Base-by-base conservation (phyloP, 2,888 invertebrate species). In the Tortricodes alternella region DNA sequence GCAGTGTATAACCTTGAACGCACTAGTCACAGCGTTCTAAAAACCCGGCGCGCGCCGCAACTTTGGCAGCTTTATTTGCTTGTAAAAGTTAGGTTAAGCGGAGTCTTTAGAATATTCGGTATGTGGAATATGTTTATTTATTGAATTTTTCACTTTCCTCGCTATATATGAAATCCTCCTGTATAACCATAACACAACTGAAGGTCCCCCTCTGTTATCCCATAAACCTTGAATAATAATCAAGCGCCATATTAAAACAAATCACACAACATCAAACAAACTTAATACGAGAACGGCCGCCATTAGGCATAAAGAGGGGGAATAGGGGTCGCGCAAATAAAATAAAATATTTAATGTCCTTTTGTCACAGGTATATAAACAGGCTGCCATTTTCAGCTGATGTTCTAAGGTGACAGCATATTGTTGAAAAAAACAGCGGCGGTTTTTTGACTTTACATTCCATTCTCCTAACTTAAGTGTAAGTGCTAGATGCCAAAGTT, bases 251-350 rank as follows among this genome's bases (percentile, higher is more conserved):
- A 56, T 56, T 56, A 56, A 49, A 49, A 56, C 55, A 49, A 56
- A 56, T 56, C 55, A 49, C 55, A 49, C 41, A 16, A 35, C 55
- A 56, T 56, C 55, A 56, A 56, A 56, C 55, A 56, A 49, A 56
- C 55, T 56, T 56, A 56, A 56, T 56, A 56, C 49, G 55, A 49
- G 29, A 44, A 44, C 44, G 29, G 24, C 24, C 41, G 48, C 48
- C 55, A 56, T 56, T 56, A 56, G 23, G 37, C 49, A 49, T 43
- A 37, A 56, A 49, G 37, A 27, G 49, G 55, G 49, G 49, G 48
- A 18, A 32, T 19, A n/a, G 44, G 29, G 44, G 44, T 29, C 29
- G 52, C 21, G 55, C 55, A 56, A 56, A 56, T 49, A 56, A 56
- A 56, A 56, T 56, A 56, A 56, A 56, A 56, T 56, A 56, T 56